phyloP scores from a whole-genome alignment of 1,140 invertebrate species.

The Panagrolaimus sp. region DNA sequence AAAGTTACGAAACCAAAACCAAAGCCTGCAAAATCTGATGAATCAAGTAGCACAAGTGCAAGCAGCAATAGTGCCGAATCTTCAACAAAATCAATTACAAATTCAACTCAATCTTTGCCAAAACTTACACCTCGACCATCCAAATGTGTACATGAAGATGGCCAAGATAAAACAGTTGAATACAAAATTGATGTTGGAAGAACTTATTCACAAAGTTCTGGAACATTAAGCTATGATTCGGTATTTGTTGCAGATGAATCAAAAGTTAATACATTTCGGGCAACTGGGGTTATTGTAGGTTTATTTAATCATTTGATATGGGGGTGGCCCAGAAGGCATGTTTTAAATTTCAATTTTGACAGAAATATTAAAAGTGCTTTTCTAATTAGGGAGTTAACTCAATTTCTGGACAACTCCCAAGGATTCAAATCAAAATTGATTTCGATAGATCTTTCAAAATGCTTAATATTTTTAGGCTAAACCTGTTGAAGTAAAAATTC shows the following conservation, averaged over 20 bases:
- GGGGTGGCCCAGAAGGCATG: too few relatives aligned
- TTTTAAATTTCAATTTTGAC: too few relatives aligned
- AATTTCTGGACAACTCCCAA: too few relatives aligned
- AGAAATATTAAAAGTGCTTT: too few relatives aligned
- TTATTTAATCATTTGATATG: too few relatives aligned
- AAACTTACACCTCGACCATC: not conserved
- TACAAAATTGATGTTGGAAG: conserved; percentile 13
- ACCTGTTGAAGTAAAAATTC: too few relatives aligned
- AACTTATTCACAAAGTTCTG: conserved; percentile 14
- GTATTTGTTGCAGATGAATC: conserved; percentile 3
- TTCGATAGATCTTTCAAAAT: too few relatives aligned
- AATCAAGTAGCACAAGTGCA: not conserved
- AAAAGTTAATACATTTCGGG: conserved; percentile 1
- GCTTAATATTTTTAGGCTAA: too few relatives aligned
- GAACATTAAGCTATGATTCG: conserved; percentile 12
- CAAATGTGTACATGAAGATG: not conserved
- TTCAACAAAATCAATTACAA: not conserved
- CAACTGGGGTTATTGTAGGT: not conserved
- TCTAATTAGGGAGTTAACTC: too few relatives aligned
- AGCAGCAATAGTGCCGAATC: not conserved
- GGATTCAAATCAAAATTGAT: too few relatives aligned
- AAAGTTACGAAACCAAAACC: not conserved
- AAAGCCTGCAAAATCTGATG: not conserved
- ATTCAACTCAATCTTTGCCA: not conserved
- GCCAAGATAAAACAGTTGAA: not conserved